Base-by-base conservation (phyloP, 1,140 invertebrate genomes). In the Lethocerus indicus region DNA sequence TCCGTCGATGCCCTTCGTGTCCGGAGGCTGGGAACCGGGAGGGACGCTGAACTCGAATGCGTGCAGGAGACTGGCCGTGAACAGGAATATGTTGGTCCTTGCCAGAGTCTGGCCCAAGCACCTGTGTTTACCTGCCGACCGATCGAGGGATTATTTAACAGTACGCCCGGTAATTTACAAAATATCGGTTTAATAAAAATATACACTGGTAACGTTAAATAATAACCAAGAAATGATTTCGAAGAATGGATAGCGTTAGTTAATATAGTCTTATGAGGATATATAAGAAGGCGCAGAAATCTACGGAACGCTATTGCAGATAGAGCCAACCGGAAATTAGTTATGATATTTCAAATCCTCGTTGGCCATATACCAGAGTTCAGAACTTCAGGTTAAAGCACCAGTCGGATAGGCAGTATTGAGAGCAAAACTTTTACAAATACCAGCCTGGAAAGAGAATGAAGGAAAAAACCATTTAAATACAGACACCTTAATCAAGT, bases 81-180 rank as follows among this genome's bases (percentile, higher is more conserved):
- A 86, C 18, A 91, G 60, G 57, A 93, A 93, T 12, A 93, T 70
- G 57, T 90, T 91, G 51, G 83, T 79, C 56, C 78, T 79, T 1
- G 86, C 87, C 44, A 93, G 61, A 18, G 76, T 67, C 66, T 92
- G 87, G 9, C 89, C 89, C 59, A 90, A 79, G 59, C 89, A 94
- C 32, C 81, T 74, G 60, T 82, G 79, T 57, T 82, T 87, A 12
- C 78, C 78, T 79, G 54, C 24, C n/a, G 20, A 23, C 14, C 20
- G 25, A 41, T 2, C 56, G 59, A 50, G 51, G 55, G 37, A 43
- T 14, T 39, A 35, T 29, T 28, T 35, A 45, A 13, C 7, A 13
- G 42, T 54, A 35, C 25, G 7, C 18, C 20, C 7, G 18, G 7
- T 18, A 13, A 41, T n/a, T 9, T 9, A 9, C 39, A 9, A 41